Percentiles rank a stretch among this genome's conserved stretches.
Conservation (phyloP, 2,113 vertebrate genomes). For the Lepidothrix coronata region DNA sequence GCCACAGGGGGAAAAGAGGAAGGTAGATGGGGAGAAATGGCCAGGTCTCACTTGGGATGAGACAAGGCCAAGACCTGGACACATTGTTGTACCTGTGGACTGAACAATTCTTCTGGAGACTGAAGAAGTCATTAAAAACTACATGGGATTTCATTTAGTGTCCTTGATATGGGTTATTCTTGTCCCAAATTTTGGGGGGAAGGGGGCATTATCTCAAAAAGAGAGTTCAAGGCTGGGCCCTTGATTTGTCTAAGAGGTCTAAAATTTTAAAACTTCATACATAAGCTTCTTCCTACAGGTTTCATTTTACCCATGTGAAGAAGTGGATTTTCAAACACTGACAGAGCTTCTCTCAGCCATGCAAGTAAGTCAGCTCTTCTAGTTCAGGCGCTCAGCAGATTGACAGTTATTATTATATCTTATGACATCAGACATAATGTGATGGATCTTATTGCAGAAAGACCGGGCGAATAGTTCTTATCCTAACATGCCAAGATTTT, state of each 20-base stretch:
- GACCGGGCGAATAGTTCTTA: background rate
- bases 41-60: background rate
- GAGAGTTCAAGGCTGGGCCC: background rate
- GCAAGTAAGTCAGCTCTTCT: background rate
- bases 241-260: background rate
- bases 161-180: background rate
- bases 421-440: background rate
- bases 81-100: accelerated
- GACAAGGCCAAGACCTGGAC: accelerated
- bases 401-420: background rate
- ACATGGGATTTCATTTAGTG: background rate
- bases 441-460: background rate
- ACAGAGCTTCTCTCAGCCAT: background rate
- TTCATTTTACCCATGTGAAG: background rate
- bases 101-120: accelerated
- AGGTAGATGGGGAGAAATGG: background rate
- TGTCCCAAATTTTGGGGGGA: background rate
- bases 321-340: background rate
- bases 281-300: background rate
- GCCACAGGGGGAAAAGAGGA: background rate
- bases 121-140: background rate
- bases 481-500: background rate
- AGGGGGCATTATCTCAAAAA: background rate
- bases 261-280: background rate
- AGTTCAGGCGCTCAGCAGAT: background rate